Evolutionary conservation across 2,888 invertebrate genomes (phyloP).

Genomic region (Tenthredo livida): DNA sequence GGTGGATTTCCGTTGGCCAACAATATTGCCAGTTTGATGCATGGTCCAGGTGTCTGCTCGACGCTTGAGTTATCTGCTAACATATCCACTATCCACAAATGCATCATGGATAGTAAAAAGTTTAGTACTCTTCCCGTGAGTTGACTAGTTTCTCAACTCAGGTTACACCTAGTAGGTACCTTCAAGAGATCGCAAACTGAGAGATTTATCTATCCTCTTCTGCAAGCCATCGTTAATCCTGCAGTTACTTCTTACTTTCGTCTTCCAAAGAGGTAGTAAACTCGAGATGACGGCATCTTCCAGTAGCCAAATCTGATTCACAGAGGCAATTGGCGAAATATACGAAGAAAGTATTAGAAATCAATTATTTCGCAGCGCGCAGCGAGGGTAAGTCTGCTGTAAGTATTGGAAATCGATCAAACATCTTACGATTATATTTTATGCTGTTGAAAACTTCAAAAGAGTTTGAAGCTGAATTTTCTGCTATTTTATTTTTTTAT

Average conservation of each 20-base stretch:
- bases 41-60: constrained; percentile 39
- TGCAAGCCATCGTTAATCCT: not conserved
- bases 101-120: constrained; percentile 30
- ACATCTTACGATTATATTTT: not conserved
- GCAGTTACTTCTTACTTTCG: not conserved
- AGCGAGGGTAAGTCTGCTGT: not conserved
- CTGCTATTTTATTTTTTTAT: not conserved
- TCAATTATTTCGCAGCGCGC: not conserved
- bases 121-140: constrained; percentile 17
- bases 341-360: not conserved
- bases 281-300: not conserved
- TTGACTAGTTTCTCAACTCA: not conserved
- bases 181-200: constrained; percentile 10
- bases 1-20: constrained; percentile 35
- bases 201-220: not conserved
- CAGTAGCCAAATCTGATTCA: not conserved
- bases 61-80: constrained; percentile 16
- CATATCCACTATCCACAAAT: constrained; percentile 5
- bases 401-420: not conserved
- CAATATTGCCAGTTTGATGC: constrained; percentile 49
- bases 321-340: not conserved
- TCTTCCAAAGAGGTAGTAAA: not conserved
- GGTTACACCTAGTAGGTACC: not conserved
- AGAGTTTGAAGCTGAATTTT: not conserved
- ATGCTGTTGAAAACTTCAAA: not conserved